Evolutionary conservation across 2,113 vertebrate species (phyloP).

Genomic region (Spheniscus mendiculus): DNA sequence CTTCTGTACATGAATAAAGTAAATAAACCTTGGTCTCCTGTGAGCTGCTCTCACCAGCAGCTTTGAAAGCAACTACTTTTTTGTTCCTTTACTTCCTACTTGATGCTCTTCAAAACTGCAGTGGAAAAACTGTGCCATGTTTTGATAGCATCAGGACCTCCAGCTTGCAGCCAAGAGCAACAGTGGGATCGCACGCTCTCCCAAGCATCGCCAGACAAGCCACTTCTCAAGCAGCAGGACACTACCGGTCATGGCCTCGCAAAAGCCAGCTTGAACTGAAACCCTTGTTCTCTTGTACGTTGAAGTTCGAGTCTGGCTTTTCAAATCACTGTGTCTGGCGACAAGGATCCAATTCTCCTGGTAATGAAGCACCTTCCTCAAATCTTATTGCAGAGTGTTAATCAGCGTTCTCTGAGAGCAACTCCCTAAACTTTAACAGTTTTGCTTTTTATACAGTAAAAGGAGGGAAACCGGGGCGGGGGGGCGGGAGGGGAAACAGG

Average conservation of each 20-base stretch:
- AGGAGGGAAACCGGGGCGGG: rapidly evolving
- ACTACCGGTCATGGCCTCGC: background rate
- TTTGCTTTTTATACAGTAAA: background rate
- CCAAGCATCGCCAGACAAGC: background rate
- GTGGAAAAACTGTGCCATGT: background rate
- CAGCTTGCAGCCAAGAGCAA: background rate
- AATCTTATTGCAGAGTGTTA: background rate
- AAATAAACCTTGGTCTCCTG: constrained; percentile 23
- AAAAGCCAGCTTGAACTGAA: background rate
- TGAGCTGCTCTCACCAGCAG: constrained; percentile 38
- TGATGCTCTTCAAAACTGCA: constrained; percentile 15
- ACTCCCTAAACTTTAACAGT: background rate
- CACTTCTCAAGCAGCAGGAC: background rate
- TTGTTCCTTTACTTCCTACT: background rate
- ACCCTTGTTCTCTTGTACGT: rapidly evolving
- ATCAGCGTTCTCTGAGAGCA: background rate
- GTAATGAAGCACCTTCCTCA: background rate
- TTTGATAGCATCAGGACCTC: background rate
- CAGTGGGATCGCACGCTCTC: background rate
- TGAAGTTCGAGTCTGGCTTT: background rate
- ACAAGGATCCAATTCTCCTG: background rate
- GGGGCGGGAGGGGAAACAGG: rapidly evolving
- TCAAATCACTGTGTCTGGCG: background rate
- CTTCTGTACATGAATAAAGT: constrained; percentile 11
- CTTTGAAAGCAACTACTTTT: constrained; percentile 24